Evolutionary conservation across 2,888 invertebrate genomes (phyloP), one percentile per base, ranked within the genome.

Genomic region (Drosophila kambysellisi): DNA sequence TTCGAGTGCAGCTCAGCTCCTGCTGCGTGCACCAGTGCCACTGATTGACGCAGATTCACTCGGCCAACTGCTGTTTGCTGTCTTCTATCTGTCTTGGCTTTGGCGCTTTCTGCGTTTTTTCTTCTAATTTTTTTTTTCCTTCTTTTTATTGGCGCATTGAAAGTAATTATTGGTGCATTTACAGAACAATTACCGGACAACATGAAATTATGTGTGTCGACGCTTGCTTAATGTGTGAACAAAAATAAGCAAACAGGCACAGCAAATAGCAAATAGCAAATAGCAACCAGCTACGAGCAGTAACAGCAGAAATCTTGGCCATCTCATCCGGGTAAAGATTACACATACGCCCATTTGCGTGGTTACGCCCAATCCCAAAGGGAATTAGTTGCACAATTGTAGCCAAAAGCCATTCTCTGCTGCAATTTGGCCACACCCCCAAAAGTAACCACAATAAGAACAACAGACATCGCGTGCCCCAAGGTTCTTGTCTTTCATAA

Each of bases 81-180:
- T 56, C 39, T 51, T 35, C 20, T 35, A 29, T 54, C 37, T 63
- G 51, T 63, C 46, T 15, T 57, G 70, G 37, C 59, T 20, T 46
- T 46, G 46, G 12, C 39, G 57, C 32, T 62, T n/a, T 50, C 46
- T 58, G 51, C 29, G 41, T 37, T 15, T 35, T n/a, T 53, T 33
- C n/a, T 53, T 3, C 20, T 25, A 0, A 25, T 25, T 25, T 25
- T 54, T 12, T 9, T 33, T 37, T 17, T 59, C 46, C 17, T 46
- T 7, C 46, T 52, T 78, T 82, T 85, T 88, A 88, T 85, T 85
- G 82, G 77, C 86, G 88, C 86, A 82, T 82, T 88, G 86, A 88
- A 88, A 86, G 87, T 87, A 88, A 87, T 87, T 87, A 89, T 89
- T 89, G 82, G 79, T 89, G 88, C 82, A 83, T 88, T 89, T 87